These are phyloP conservation scores for Mesoclemmys tuberculata DNA, from an alignment of 2,113 vertebrate species.

Conservation along the genomic window DNA sequence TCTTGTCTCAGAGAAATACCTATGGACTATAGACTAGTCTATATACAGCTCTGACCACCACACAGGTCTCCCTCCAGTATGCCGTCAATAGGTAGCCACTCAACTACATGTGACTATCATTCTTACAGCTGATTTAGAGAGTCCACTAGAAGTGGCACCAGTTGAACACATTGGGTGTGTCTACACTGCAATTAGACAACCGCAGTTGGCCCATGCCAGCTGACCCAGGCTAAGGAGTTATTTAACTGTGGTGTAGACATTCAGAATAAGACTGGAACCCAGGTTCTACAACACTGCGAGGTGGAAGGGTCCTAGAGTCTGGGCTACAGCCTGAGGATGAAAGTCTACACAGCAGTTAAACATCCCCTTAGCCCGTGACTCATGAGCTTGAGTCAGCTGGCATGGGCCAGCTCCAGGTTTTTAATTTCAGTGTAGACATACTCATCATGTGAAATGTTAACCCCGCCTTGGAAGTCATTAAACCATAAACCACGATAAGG, in stretches of 20 bases:
- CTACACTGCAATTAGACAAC: background rate
- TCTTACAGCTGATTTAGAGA: background rate
- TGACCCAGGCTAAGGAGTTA: background rate
- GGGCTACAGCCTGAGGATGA: background rate
- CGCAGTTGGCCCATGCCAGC: background rate
- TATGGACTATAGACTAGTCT: background rate
- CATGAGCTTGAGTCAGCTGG: background rate
- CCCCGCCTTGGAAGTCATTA: background rate
- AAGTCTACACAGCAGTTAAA: background rate
- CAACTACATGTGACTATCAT: rapidly evolving
- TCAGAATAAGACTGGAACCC: background rate
- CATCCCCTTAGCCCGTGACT: background rate
- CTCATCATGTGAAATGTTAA: background rate
- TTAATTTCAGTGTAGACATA: background rate
- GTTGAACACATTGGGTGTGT: background rate
- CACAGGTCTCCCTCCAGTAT: background rate
- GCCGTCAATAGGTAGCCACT: background rate
- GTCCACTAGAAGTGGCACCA: background rate
- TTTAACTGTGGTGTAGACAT: background rate
- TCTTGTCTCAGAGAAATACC: background rate
- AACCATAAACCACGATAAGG: background rate
- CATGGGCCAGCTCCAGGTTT: background rate
- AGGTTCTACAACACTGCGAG: background rate
- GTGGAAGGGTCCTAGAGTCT: background rate
- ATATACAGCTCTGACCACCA: background rate